Base-by-base conservation (phyloP, 2,797 vertebrate genomes). In the Clarias fuscus region DNA sequence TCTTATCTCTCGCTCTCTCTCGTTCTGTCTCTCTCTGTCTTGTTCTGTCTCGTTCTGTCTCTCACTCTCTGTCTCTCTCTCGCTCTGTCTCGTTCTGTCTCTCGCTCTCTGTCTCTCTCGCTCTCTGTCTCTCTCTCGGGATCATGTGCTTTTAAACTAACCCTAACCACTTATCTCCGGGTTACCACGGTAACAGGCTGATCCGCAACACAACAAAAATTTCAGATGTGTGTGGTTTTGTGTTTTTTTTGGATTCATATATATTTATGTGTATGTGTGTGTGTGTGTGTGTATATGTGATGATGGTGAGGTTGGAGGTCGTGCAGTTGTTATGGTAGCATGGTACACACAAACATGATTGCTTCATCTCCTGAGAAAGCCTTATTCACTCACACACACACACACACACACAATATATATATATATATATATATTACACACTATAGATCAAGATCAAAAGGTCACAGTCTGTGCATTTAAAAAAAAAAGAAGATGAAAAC, bases 121-220 rank as follows among this genome's bases (percentile, higher is more conserved):
- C 24, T 48, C 40, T 72, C 20, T 72, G 3, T 72, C 40, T 48
- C 37, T 13, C 43, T 40, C 18, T 78, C 18, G 11, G 58, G 77
- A 62, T 79, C 30, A 61, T 86, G 82, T 40, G 72, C 77, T 79
- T 84, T 84, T 59, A 89, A 33, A 85, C 79, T 27, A 78, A 53
- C 82, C 67, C 43, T 62, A 88, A 84, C 83, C 73, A 83, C 78
- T 89, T 70, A n/a, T 90, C 86, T 83, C 86, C 86, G 48, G 7
- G 86, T 93, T 92, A 91, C 92, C 90, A 92, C 77, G 88, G 93
- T 83, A 92, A 94, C 90, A 53, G 64, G 75, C 89, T 84, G 90
- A 91, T 89, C 65, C 73, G 85, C 91, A 92, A 89, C 27, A 40
- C 87, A 94, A 92, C 93, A 95, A 93, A 93, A 93, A 92, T 53